phyloP scores from a whole-genome alignment of 2,113 vertebrate genomes.

The Osmerus eperlanus region DNA sequence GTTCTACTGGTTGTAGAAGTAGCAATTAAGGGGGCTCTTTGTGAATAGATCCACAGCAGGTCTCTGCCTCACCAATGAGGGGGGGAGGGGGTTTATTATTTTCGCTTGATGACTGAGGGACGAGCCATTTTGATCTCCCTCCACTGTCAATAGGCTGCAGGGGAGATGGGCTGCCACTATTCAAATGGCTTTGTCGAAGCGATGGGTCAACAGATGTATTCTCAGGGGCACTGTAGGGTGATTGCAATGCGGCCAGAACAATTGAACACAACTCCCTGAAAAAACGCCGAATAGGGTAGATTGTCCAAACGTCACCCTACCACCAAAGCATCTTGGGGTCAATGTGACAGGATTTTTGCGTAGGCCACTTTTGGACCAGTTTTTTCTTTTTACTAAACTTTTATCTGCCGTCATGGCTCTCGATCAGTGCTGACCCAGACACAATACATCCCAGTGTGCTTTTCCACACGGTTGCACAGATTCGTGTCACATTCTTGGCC shows the following conservation, averaged over 20 bases:
- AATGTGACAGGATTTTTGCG: slow-evolving; percentile 4
- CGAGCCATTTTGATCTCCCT: slow-evolving; percentile 65
- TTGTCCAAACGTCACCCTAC: too few relatives aligned
- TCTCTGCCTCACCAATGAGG: slow-evolving; percentile 70
- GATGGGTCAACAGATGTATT: slow-evolving; percentile 38
- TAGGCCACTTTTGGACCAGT: neutral
- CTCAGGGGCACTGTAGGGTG: slow-evolving; percentile 2
- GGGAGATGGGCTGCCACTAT: slow-evolving; percentile 40
- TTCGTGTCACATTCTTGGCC: slow-evolving; percentile 53
- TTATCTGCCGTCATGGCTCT: slow-evolving; percentile 7
- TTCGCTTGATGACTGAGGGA: slow-evolving; percentile 63
- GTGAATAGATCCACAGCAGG: slow-evolving; percentile 69
- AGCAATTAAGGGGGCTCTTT: slow-evolving; percentile 69
- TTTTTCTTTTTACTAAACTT: neutral
- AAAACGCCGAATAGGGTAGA: too few relatives aligned
- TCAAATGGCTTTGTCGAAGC: slow-evolving; percentile 40
- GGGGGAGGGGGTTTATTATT: slow-evolving; percentile 71
- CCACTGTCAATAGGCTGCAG: slow-evolving; percentile 53
- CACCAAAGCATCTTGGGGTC: neutral
- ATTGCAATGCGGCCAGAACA: neutral
- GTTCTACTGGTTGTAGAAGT: slow-evolving; percentile 48
- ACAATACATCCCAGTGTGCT: slow-evolving; percentile 62
- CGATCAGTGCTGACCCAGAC: slow-evolving; percentile 8
- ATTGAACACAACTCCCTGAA: too few relatives aligned
- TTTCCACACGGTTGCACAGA: slow-evolving; percentile 62